Evolutionary conservation across 2,888 invertebrate species (phyloP).

Genomic region (Chrysina gloriosa): DNA sequence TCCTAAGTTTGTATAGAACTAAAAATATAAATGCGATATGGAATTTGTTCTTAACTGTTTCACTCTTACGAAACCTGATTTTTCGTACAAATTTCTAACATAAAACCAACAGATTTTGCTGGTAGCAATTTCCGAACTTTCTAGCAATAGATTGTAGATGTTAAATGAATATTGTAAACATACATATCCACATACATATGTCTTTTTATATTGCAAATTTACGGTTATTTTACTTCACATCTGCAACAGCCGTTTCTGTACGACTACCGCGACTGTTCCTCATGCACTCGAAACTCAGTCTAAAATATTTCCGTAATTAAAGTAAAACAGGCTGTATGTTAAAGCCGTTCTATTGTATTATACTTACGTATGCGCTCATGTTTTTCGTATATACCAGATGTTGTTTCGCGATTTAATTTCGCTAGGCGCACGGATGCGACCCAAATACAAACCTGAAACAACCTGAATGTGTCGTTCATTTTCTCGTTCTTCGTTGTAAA

Average conservation of each 20-base stretch:
- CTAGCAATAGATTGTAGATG: background rate
- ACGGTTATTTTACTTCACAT: constrained; percentile 17
- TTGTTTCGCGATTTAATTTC: constrained; percentile 12
- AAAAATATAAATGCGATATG: no score
- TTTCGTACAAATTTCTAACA: no score
- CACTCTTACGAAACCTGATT: no score
- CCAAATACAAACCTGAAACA: constrained; percentile 14
- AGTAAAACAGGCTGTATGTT: constrained; percentile 7
- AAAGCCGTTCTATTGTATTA: constrained; percentile 4
- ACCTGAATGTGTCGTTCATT: constrained; percentile 8
- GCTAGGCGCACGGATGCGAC: background rate
- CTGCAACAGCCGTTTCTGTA: constrained; percentile 4
- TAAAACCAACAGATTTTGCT: no score
- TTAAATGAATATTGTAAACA: no score
- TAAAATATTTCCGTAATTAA: constrained; percentile 17
- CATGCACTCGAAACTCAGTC: constrained; percentile 4
- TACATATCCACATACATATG: constrained; percentile 7
- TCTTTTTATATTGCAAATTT: background rate
- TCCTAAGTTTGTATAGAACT: no score
- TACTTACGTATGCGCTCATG: background rate
- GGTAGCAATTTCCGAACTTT: no score
- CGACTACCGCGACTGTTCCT: background rate
- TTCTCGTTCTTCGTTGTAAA: no score
- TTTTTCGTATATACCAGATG: constrained; percentile 19
- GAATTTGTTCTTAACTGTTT: no score